Evolutionary conservation across 1,140 invertebrate species (phyloP).

Genomic region (Platorchestia sp.): DNA sequence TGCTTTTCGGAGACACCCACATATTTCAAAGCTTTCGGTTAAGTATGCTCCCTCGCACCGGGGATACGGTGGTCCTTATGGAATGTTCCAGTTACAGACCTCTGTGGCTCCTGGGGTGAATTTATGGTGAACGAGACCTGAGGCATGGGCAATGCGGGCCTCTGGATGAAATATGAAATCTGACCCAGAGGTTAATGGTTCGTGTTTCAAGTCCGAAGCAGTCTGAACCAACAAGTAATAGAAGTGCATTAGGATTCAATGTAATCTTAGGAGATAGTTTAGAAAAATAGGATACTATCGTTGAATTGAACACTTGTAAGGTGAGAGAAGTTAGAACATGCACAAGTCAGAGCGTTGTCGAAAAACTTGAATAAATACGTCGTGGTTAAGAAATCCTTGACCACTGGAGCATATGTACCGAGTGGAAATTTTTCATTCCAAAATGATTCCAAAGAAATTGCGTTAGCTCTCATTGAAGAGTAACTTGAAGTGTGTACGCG

Average conservation of each 20-base stretch:
- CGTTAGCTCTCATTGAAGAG: too few species aligned
- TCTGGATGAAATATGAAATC: neutral
- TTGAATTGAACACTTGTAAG: neutral
- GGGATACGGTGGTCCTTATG: neutral
- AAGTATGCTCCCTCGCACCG: neutral
- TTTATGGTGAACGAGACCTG: neutral
- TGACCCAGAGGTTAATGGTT: neutral
- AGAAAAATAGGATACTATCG: neutral
- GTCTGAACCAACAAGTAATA: neutral
- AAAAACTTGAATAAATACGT: too few species aligned
- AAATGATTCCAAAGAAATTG: too few species aligned
- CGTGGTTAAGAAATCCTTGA: too few species aligned
- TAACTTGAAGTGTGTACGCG: too few species aligned
- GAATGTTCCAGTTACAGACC: neutral
- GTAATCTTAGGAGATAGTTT: neutral
- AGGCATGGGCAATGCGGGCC: neutral
- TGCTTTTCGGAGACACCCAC: neutral
- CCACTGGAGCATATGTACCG: too few species aligned
- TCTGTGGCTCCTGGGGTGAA: neutral
- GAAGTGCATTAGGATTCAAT: neutral
- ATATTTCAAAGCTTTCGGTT: neutral
- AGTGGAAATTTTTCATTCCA: too few species aligned
- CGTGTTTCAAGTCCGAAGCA: neutral
- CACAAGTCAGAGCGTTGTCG: too few species aligned
- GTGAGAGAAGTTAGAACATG: too few species aligned